These are phyloP conservation scores for Lophura swinhoii DNA, from an alignment of 2,797 vertebrate species.

Conservation along the genomic window DNA sequence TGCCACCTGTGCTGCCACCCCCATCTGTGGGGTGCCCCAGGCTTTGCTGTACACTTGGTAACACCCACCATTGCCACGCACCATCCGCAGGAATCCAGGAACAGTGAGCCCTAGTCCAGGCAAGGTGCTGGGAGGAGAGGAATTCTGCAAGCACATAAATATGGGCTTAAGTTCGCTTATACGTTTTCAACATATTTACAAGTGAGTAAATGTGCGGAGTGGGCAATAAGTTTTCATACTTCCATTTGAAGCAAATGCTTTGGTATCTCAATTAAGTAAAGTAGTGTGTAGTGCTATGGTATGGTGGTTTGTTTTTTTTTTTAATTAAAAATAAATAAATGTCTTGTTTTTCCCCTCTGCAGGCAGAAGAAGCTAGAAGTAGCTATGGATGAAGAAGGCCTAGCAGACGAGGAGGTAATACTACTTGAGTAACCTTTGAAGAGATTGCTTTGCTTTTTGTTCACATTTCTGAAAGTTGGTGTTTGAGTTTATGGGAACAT, in stretches of 20 bases:
- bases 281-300: background rate
- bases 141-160: background rate
- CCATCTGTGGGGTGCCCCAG: background rate
- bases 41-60: background rate
- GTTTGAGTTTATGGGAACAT: background rate
- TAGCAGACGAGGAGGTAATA: conserved; percentile 94
- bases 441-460: background rate
- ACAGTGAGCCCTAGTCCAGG: background rate
- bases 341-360: conserved; percentile 17
- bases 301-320: background rate
- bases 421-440: background rate
- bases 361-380: conserved; percentile 99
- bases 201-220: background rate
- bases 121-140: background rate
- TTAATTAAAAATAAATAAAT: background rate
- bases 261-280: background rate
- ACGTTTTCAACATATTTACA: background rate
- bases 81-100: background rate
- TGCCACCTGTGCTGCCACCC: background rate
- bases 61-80: background rate
- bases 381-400: conserved; percentile 97
- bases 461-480: background rate
- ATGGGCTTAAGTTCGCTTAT: background rate
- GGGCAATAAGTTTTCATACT: background rate
- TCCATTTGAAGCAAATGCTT: background rate